A percentile compares a stretch with the other conserved stretches of the same genome.
Evolutionary conservation across 1,140 invertebrate genomes (phyloP).

Genomic region (Macrobrachium nipponense): DNA sequence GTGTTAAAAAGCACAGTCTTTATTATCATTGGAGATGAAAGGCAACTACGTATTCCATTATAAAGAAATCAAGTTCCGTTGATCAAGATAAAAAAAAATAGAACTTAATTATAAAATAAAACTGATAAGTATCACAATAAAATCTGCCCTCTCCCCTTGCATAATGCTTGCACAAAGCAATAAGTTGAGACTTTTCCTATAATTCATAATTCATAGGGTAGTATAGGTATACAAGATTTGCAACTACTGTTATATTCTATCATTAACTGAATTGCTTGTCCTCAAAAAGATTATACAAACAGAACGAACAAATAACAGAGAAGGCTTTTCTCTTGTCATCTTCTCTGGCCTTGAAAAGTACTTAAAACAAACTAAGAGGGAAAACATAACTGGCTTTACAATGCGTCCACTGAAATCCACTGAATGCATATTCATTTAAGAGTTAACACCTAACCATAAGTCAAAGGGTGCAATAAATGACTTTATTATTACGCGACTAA

Average conservation of each 20-base stretch:
- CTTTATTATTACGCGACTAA: conserved; percentile 57
- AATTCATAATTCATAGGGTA: no score
- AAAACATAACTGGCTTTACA: conserved; percentile 30
- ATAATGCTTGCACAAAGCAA: no score
- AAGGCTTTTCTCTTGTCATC: not conserved
- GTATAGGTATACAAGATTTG: no score
- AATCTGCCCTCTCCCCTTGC: no score
- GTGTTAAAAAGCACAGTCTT: conserved; percentile 12
- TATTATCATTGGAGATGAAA: conserved; percentile 9
- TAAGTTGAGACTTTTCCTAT: no score
- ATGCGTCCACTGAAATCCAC: conserved; percentile 50
- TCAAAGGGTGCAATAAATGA: conserved; percentile 56
- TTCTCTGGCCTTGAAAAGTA: no score
- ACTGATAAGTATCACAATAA: no score
- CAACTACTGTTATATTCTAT: no score
- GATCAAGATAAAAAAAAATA: not conserved
- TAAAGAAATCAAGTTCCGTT: not conserved
- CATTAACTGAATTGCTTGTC: no score
- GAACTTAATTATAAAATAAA: no score
- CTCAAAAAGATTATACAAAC: not conserved
- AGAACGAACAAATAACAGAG: not conserved
- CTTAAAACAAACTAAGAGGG: not conserved
- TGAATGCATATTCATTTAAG: conserved; percentile 34
- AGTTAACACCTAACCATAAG: conserved; percentile 47
- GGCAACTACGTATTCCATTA: not conserved